Conservation (phyloP, 2,113 vertebrate genomes). For the Delphinapterus leucas region DNA sequence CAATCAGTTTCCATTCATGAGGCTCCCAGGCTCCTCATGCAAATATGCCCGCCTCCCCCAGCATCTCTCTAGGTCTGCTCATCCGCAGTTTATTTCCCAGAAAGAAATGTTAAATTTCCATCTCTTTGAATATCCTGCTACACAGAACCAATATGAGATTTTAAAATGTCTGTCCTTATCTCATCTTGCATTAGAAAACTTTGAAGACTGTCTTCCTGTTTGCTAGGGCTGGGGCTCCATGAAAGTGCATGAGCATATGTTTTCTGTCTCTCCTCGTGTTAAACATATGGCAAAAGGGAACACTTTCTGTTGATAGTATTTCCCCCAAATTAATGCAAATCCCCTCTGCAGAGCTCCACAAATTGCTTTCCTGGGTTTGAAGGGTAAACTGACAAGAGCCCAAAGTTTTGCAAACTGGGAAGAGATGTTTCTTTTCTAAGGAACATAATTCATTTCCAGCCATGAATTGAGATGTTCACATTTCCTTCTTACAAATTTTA, state of each 20-base stretch:
- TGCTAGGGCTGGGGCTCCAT: not conserved
- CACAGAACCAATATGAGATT: not conserved
- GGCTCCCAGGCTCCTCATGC: not conserved
- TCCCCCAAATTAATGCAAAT: not conserved
- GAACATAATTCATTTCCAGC: not conserved
- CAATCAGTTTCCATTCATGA: not conserved
- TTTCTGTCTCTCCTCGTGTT: not conserved
- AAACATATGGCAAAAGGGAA: not conserved
- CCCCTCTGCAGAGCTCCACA: not conserved
- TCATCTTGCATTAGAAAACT: not conserved
- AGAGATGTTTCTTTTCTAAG: not conserved
- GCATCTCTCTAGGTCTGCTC: not conserved
- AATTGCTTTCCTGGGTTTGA: not conserved
- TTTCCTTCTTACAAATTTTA: not conserved
- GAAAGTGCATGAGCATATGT: not conserved
- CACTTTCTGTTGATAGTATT: not conserved
- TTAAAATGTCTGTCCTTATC: not conserved
- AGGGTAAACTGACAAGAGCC: not conserved
- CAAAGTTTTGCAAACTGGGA: not conserved
- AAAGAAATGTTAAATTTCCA: not conserved
- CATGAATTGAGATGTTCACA: not conserved
- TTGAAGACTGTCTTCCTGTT: not conserved
- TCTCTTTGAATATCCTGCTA: not conserved
- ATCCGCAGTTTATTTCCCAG: not conserved
- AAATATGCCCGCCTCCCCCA: not conserved